Conservation (phyloP, 1,140 invertebrate genomes). For the Acromyrmex heyeri region DNA sequence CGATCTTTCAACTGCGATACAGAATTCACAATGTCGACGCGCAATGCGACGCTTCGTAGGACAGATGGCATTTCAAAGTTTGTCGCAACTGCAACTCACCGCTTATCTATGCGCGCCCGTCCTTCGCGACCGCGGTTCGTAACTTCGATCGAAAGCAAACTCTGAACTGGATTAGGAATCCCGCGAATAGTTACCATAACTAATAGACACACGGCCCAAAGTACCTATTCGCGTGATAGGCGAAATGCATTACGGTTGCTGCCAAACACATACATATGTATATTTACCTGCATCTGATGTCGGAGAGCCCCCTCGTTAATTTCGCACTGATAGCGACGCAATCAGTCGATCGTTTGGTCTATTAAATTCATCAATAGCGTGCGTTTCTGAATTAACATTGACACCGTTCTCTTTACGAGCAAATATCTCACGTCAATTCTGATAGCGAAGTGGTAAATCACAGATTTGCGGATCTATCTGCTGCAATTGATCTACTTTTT, state of each 20-base stretch:
- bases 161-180: constrained; percentile 82
- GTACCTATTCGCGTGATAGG: constrained; percentile 60
- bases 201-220: constrained; percentile 78
- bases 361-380: constrained; percentile 3
- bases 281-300: not conserved
- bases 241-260: constrained; percentile 27
- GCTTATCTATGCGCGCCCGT: constrained; percentile 64
- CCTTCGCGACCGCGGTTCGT: constrained; percentile 63
- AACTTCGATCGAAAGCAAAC: constrained; percentile 77
- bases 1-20: not conserved
- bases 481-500: constrained; percentile 26
- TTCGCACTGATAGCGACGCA: not conserved
- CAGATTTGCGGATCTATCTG: not conserved
- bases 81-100: constrained; percentile 68
- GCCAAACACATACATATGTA: not conserved
- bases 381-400: not conserved
- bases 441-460: constrained; percentile 6
- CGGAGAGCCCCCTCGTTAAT: not conserved
- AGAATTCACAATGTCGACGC: not conserved
- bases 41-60: constrained; percentile 48
- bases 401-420: not conserved
- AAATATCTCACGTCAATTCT: not conserved
- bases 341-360: constrained; percentile 17
- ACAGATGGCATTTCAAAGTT: constrained; percentile 78
- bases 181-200: constrained; percentile 78